phyloP scores from a whole-genome alignment of 2,113 vertebrate genomes.

The Tachysurus vachellii region DNA sequence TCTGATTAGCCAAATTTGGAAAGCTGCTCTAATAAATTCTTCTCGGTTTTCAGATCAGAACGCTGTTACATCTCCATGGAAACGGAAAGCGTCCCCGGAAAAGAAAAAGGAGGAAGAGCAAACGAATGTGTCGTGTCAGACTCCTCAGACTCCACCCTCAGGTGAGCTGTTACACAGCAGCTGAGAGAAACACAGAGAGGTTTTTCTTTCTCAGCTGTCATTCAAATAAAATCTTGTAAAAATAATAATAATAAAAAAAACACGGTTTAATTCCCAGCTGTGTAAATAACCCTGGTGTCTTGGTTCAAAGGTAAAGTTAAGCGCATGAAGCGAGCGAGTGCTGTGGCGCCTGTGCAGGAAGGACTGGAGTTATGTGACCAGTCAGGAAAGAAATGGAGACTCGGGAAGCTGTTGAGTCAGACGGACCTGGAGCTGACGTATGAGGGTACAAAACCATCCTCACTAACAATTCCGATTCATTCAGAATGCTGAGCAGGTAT shows the following conservation, averaged over 20 bases:
- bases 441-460: slow-evolving; percentile 60
- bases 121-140: neutral
- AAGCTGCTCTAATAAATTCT: neutral
- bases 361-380: slow-evolving; percentile 70
- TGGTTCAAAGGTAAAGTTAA: slow-evolving; percentile 60
- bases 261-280: neutral
- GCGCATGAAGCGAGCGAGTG: slow-evolving; percentile 53
- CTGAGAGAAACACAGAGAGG: neutral
- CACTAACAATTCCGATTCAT: neutral
- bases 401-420: slow-evolving; percentile 66
- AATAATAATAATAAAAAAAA: neutral
- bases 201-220: neutral
- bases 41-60: slow-evolving; percentile 46
- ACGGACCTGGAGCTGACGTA: slow-evolving; percentile 66
- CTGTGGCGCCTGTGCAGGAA: slow-evolving; percentile 65
- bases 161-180: slow-evolving; percentile 49
- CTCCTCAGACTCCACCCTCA: slow-evolving; percentile 43
- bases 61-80: slow-evolving; percentile 46
- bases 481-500: neutral
- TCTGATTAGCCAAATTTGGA: neutral
- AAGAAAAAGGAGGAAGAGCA: slow-evolving; percentile 25
- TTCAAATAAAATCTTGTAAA: neutral
- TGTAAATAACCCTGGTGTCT: neutral
- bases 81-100: slow-evolving; percentile 41
- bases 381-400: slow-evolving; percentile 70